Evolutionary conservation across 2,797 vertebrate genomes (phyloP).

Genomic region (Dromococcyx pavoninus): DNA sequence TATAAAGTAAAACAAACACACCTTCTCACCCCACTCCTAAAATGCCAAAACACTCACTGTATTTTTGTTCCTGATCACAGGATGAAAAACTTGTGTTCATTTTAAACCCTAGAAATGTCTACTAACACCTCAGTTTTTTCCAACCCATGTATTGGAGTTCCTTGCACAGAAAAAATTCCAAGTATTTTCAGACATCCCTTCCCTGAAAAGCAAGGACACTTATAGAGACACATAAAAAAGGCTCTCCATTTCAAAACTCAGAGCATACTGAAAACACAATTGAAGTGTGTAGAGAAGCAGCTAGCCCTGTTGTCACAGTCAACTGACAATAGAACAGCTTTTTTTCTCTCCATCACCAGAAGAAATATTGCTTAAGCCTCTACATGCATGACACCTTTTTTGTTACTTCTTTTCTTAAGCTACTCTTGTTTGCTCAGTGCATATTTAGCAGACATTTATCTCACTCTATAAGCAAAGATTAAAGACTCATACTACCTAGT

Average conservation of each 20-base stretch:
- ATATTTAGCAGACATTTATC: constrained; percentile 64
- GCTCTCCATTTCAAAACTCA: not conserved
- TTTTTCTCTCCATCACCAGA: not conserved
- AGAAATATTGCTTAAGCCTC: constrained; percentile 7
- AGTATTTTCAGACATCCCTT: not conserved
- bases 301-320: not conserved
- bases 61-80: not conserved
- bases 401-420: constrained; percentile 32
- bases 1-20: not conserved
- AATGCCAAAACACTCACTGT: not conserved
- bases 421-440: constrained; percentile 25
- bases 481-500: constrained; percentile 60
- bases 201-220: not conserved
- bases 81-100: not conserved
- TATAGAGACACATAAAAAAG: not conserved
- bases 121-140: not conserved
- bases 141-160: not conserved
- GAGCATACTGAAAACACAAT: not conserved
- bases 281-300: not conserved
- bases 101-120: not conserved
- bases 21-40: not conserved
- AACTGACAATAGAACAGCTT: not conserved
- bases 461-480: constrained; percentile 72
- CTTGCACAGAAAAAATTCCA: not conserved
- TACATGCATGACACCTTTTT: not conserved